A percentile compares a stretch with the other conserved stretches of the same genome.
Conservation (phyloP, 2,888 invertebrate species). For the Campoletis raptor region DNA sequence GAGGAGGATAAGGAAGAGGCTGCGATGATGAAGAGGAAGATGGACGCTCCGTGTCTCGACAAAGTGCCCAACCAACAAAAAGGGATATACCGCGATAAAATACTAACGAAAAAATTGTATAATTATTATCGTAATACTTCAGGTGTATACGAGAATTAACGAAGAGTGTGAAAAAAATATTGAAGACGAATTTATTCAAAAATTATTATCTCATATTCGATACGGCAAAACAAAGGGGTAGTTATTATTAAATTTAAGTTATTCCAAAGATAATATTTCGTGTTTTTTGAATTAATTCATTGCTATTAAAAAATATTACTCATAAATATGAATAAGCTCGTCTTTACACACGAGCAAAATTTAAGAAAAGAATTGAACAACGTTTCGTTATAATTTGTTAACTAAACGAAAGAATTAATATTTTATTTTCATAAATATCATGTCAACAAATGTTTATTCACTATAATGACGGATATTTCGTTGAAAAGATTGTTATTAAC, state of each 20-base stretch:
- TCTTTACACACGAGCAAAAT: not conserved
- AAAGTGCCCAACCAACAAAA: constrained; percentile 4
- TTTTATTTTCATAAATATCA: not conserved
- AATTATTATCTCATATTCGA: not conserved
- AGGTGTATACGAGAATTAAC: not conserved
- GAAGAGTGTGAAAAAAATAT: constrained; percentile 7
- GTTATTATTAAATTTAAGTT: not conserved
- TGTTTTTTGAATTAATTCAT: not conserved
- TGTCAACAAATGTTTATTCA: not conserved
- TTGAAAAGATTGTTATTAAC: not conserved
- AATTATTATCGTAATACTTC: constrained; percentile 9
- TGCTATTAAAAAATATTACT: not conserved
- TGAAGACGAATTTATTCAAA: constrained; percentile 9
- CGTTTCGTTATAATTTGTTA: not conserved
- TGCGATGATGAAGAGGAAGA: constrained; percentile 63
- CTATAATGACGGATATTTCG: not conserved
- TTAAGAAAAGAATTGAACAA: not conserved
- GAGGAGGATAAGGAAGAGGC: constrained; percentile 46
- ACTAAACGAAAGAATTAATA: not conserved
- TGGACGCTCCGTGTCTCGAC: constrained; percentile 40
- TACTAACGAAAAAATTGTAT: constrained; percentile 27
- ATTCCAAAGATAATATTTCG: not conserved
- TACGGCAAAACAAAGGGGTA: not conserved
- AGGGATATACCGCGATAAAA: constrained; percentile 10
- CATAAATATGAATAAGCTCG: not conserved